A percentile compares a stretch with the other conserved stretches of the same genome.
phyloP scores from a whole-genome alignment of 1,140 invertebrate species.

The Magallana gigas region DNA sequence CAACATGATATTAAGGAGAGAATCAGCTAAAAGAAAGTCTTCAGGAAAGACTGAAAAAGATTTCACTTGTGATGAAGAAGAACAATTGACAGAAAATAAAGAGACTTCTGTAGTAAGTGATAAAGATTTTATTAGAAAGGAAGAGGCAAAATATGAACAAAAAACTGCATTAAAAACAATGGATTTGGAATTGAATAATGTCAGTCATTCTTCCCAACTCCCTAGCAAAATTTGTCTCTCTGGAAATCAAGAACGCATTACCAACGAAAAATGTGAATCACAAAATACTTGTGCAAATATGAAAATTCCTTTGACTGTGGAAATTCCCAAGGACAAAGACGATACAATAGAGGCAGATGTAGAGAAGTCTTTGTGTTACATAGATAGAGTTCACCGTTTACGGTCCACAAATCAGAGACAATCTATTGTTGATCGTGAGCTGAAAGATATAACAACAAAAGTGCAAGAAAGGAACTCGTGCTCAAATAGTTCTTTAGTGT shows the following conservation, averaged over 20 bases:
- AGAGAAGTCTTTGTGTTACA: neutral
- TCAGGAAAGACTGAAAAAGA: neutral
- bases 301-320: no score
- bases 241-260: neutral
- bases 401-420: slow-evolving; percentile 4
- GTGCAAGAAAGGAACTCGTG: neutral
- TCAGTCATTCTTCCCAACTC: neutral
- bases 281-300: no score
- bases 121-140: no score
- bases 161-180: neutral
- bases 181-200: neutral
- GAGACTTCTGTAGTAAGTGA: no score
- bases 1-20: neutral
- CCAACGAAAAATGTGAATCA: no score
- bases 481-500: neutral
- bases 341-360: neutral
- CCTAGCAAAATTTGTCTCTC: neutral
- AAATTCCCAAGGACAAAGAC: neutral
- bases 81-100: neutral
- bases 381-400: slow-evolving; percentile 22
- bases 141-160: neutral
- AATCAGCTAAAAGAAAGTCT: neutral
- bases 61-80: neutral
- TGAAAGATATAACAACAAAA: slow-evolving; percentile 8
- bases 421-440: neutral